Percentiles rank a stretch among this genome's conserved stretches.
phyloP scores from a whole-genome alignment of 1,140 invertebrate species.

The Agrilus planipennis region DNA sequence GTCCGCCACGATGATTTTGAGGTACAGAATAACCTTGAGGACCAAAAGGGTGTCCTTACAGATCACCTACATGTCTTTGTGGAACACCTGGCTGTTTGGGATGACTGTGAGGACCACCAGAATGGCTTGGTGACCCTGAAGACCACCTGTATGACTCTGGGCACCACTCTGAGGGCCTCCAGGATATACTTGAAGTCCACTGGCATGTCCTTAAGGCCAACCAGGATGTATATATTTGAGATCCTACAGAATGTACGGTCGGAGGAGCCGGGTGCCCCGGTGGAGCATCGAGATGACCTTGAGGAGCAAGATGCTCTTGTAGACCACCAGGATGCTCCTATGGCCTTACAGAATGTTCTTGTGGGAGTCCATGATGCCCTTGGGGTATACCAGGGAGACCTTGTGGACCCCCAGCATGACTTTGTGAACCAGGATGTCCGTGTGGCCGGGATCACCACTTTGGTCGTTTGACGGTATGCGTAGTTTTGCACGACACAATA shows the following conservation, averaged over 20 bases:
- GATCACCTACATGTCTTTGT: conserved; percentile 26
- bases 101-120: conserved; percentile 12
- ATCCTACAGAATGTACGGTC: conserved; percentile 6
- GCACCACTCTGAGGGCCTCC: conserved; percentile 8
- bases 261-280: conserved; percentile 17
- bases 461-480: too few species aligned
- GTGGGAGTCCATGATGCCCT: conserved; percentile 3
- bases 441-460: too few species aligned
- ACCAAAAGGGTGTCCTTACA: conserved; percentile 11
- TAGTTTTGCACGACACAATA: too few species aligned
- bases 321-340: conserved; percentile 10
- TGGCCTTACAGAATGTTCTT: conserved; percentile 13
- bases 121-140: conserved; percentile 9
- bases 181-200: conserved; percentile 14
- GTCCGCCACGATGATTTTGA: conserved; percentile 8
- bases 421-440: conserved; percentile 7
- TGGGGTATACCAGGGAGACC: conserved; percentile 7
- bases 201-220: conserved; percentile 6
- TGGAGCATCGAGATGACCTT: conserved; percentile 12
- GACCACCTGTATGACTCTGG: conserved; percentile 12
- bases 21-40: conserved; percentile 13
- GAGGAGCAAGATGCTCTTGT: conserved; percentile 10
- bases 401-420: too few species aligned
- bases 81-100: conserved; percentile 27
- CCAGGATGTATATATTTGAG: conserved; percentile 16